Base-by-base conservation (phyloP, 2,888 invertebrate species). In the Endotricha flammealis region DNA sequence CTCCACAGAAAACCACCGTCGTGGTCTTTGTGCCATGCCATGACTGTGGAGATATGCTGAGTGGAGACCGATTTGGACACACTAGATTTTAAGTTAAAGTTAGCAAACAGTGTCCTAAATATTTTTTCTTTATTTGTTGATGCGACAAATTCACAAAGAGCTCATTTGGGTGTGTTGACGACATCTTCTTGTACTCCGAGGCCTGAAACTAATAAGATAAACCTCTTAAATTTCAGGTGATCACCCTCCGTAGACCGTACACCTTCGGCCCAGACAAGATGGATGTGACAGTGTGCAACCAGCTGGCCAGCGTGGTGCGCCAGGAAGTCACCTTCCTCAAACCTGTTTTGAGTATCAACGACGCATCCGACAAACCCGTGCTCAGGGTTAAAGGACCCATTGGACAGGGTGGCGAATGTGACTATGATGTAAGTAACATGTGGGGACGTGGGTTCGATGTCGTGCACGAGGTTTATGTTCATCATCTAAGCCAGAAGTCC, bases 201-300 rank as follows among this genome's bases (percentile, higher is more conserved):
- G 1, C 23, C 12, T n/a, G n/a, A 10, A n/a, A n/a, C 9, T 23
- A 22, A n/a, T 8, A 9, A 22, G 11, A 16, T 29, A 17, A 20
- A 17, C 3, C 20, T 20, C 17, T 24, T 16, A 3, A n/a, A 2
- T 50, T 49, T 1, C 57, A 73, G 75, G 64, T 71, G 45, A 60
- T 74, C 12, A 56, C 50, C 12, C 56, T 72, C 17, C 64, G 67
- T 0, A 57, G 73, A 0, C 73, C 73, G 1, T 64, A 59, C 54
- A 62, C 64, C 1, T 53, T 71, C 38, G 70, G 71, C 0, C 41
- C 49, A 0, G 64, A 71, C 49, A 74, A 73, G 56, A 60, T 75
- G 64, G 61, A 72, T 34, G 67, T 75, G 34, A 24, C 35, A 0
- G 48, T 74, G 24, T 38, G 54, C 10, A 67, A 66, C 3, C 39